phyloP scores from a whole-genome alignment of 2,113 vertebrate genomes.

The Apistogramma diplotaenia region DNA sequence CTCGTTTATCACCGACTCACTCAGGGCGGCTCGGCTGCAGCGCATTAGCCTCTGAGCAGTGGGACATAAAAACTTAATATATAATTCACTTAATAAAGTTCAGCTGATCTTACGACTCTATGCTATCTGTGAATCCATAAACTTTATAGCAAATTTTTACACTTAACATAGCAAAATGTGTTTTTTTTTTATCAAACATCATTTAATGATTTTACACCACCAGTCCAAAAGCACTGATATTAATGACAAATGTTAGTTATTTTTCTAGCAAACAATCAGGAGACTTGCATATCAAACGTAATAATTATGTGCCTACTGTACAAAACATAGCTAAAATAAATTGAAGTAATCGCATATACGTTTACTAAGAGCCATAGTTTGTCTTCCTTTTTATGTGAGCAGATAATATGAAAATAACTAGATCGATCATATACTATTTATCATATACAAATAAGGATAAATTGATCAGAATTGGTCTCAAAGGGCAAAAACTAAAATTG shows the following conservation, averaged over 20 bases:
- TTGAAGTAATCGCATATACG: not conserved
- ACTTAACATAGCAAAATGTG: not conserved
- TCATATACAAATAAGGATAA: not conserved
- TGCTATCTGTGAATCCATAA: not conserved
- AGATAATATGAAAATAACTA: not conserved
- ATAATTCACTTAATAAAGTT: not conserved
- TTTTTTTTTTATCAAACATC: not conserved
- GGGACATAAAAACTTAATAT: not conserved
- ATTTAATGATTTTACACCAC: not conserved
- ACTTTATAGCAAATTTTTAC: not conserved
- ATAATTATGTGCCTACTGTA: not conserved
- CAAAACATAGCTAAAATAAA: not conserved
- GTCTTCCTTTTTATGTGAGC: not conserved
- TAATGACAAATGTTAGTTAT: not conserved
- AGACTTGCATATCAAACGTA: not conserved
- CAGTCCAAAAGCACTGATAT: not conserved
- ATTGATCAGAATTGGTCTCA: not conserved
- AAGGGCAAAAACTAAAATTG: not conserved
- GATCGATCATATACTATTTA: not conserved
- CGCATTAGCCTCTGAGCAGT: not conserved
- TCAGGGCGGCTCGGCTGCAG: not conserved
- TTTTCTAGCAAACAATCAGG: no score
- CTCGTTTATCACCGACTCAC: conserved; percentile 29
- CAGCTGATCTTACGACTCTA: not conserved
- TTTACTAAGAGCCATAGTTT: not conserved